Evolutionary conservation across 2,113 vertebrate genomes (phyloP).

Genomic region (Gorsachius goisagi): DNA sequence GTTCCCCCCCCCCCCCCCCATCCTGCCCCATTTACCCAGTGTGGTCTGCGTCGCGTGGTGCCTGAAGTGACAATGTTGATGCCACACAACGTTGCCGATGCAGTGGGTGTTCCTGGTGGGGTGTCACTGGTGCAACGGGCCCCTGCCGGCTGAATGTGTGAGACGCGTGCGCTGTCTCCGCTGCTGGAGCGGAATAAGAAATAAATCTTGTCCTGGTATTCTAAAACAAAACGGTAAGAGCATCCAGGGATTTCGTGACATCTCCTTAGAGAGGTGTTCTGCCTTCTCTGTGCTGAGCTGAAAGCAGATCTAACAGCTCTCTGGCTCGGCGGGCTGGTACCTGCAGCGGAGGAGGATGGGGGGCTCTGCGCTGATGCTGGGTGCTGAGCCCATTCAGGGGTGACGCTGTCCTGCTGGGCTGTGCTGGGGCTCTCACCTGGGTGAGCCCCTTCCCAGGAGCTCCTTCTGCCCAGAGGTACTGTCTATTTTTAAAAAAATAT

Average conservation of each 20-base stretch:
- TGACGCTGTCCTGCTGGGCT: not conserved
- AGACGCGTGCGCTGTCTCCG: rapidly evolving
- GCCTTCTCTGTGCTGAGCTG: not conserved
- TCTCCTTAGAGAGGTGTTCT: not conserved
- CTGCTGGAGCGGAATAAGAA: not conserved
- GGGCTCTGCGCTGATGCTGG: not conserved
- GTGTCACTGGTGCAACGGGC: rapidly evolving
- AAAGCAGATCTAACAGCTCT: not conserved
- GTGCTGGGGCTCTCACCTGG: not conserved
- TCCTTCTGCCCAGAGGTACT: not conserved
- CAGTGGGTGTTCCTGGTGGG: rapidly evolving
- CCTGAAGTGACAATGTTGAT: not conserved
- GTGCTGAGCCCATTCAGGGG: not conserved
- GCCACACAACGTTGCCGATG: no score
- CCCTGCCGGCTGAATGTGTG: rapidly evolving
- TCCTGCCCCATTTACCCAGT: not conserved
- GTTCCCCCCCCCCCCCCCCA: no score
- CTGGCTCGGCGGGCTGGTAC: not conserved
- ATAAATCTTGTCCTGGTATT: not conserved
- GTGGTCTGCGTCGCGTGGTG: rapidly evolving
- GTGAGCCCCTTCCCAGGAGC: not conserved
- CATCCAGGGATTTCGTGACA: not conserved
- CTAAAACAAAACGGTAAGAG: not conserved
- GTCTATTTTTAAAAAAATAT: not conserved
- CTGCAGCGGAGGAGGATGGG: not conserved